Conservation (phyloP, 2,797 vertebrate species). For the Ambastaia sidthimunki region DNA sequence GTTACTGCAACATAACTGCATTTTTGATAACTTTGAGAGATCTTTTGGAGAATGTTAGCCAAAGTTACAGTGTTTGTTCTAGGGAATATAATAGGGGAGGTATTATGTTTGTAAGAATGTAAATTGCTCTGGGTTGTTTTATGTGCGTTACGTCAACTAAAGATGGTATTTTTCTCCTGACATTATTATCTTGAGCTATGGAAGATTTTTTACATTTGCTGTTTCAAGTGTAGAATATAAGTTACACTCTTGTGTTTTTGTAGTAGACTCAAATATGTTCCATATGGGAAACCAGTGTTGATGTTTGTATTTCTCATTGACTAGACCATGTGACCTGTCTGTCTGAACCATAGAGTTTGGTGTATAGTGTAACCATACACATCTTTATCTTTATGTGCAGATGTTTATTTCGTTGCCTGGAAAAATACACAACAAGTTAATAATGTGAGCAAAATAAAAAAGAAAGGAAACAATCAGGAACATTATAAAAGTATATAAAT, state of each 20-base stretch:
- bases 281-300: conserved; percentile 43
- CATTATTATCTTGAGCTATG: background rate
- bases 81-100: background rate
- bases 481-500: conserved; percentile 6
- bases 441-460: conserved; percentile 14
- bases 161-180: conserved; percentile 8
- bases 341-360: conserved; percentile 6
- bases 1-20: too few relatives aligned
- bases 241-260: conserved; percentile 41
- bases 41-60: too few relatives aligned
- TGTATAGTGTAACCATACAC: background rate
- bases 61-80: background rate
- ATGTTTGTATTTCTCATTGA: conserved; percentile 26
- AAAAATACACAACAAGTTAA: background rate
- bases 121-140: conserved; percentile 6
- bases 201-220: background rate
- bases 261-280: conserved; percentile 20
- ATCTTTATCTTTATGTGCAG: background rate
- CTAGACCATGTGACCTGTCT: conserved; percentile 22
- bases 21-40: too few relatives aligned
- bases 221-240: background rate
- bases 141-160: conserved; percentile 8
- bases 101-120: background rate
- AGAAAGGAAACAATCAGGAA: background rate
- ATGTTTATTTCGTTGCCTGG: conserved; percentile 12